These are phyloP conservation scores for Nemotelus nigrinus DNA, from an alignment of 2,888 invertebrate species.

Conservation along the genomic window DNA sequence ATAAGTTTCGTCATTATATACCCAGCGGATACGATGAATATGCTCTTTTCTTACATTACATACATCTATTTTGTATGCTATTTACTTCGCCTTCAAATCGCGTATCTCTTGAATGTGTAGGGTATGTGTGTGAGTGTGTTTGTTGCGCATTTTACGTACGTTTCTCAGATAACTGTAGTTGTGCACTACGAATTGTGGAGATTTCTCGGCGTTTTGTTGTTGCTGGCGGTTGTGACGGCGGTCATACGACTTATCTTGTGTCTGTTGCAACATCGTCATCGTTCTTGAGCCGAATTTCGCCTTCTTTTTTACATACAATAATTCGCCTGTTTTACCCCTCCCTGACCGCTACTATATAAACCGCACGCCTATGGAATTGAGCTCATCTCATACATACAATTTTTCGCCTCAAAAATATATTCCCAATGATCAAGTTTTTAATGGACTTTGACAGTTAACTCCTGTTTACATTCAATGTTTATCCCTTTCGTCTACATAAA, in stretches of 20 bases:
- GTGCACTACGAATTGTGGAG: not conserved
- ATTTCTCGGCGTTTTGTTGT: not conserved
- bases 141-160: conserved; percentile 12
- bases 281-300: conserved; percentile 30
- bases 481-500: conserved; percentile 34
- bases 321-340: not conserved
- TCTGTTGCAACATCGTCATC: not conserved
- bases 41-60: conserved; percentile 42
- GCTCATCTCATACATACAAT: conserved; percentile 21
- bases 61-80: conserved; percentile 37
- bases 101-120: not conserved
- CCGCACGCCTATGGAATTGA: conserved; percentile 19
- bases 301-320: conserved; percentile 20
- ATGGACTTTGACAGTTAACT: conserved; percentile 45
- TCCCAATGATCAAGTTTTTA: conserved; percentile 41
- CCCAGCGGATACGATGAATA: conserved; percentile 36
- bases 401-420: conserved; percentile 42
- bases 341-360: not conserved
- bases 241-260: not conserved
- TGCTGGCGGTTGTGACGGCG: not conserved
- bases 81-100: conserved; percentile 33
- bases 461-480: conserved; percentile 40
- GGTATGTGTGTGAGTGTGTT: not conserved
- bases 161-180: not conserved
- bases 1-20: conserved; percentile 44